Base-by-base conservation (phyloP, 2,888 invertebrate genomes). In the Omphaloscelis lunosa region DNA sequence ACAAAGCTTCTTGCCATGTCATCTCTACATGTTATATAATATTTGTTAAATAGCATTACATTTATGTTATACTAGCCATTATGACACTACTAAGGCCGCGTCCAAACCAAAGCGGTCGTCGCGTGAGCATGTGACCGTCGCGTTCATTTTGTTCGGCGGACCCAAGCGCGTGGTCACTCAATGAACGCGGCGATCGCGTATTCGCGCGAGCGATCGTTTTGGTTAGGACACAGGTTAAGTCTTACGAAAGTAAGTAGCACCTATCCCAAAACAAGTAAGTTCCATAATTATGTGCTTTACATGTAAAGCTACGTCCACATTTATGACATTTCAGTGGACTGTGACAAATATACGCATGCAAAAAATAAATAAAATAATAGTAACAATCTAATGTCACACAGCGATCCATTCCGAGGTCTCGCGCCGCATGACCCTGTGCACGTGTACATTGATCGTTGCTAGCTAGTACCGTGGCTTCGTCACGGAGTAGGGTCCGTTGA, bases 251-350 rank as follows among this genome's bases (percentile, higher is more conserved):
- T 58, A 48, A 69, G 58, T 73, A 51, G 23, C 63, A 62, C 34
- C 48, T 27, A 48, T 48, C 56, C 34, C 23, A 76, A 68, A 59
- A 75, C 63, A 80, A 65, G 79, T 79, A 81, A 80, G 70, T 80
- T 69, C 20, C 9, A 51, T 20, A n/a, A 56, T 56, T 68, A 58
- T 15, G 23, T 58, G 72, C 15, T 62, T 61, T 29, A 62, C 15
- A 27, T 71, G 15, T 29, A 66, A 74, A 80, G 65, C 53, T 66
- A 27, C 34, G 73, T 59, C 58, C 53, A 66, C 53, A 59, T 74
- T 66, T 45, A 41, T 66, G 80, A 53, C 23, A 65, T 65, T 41
- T 27, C 27, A 68, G 41, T 61, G 39, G n/a, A 62, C 41, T 61
- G 4, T 41, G 3, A 15, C 12, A 41, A 70, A 15, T 53, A 39